Evolutionary conservation across 2,888 invertebrate species (phyloP).

Genomic region (Dynastes hyllus): DNA sequence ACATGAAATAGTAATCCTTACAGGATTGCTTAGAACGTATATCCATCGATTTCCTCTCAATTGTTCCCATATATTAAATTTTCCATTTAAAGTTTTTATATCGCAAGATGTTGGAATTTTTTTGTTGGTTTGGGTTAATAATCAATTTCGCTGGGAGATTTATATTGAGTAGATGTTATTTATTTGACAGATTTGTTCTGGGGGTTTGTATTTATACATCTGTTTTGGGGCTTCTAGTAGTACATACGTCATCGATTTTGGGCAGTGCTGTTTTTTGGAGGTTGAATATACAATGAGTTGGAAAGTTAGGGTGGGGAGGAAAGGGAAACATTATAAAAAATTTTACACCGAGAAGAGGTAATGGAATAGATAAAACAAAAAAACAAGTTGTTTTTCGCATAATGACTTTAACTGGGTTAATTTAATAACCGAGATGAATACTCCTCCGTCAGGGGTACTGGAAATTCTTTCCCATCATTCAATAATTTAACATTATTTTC

Average conservation of each 20-base stretch:
- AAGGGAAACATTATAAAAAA: constrained; percentile 4
- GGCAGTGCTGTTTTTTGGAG: constrained; percentile 6
- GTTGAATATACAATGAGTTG: constrained; percentile 12
- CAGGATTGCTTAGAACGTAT: too few relatives aligned
- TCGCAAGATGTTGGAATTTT: neutral
- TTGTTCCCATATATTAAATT: constrained; percentile 12
- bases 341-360: constrained; percentile 9
- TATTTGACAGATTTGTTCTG: neutral
- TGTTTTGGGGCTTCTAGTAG: constrained; percentile 7
- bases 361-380: constrained; percentile 34
- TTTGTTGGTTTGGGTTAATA: neutral
- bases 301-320: constrained; percentile 23
- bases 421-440: constrained; percentile 10
- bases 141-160: constrained; percentile 8
- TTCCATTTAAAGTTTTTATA: neutral
- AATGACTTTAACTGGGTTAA: constrained; percentile 1
- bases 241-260: constrained; percentile 38
- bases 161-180: constrained; percentile 2
- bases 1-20: too few relatives aligned
- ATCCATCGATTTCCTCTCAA: neutral
- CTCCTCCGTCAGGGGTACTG: constrained; percentile 14
- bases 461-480: constrained; percentile 13
- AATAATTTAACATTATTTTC: constrained; percentile 15
- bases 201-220: neutral
- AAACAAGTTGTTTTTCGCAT: constrained; percentile 20